Percentiles rank a stretch among this genome's conserved stretches.
phyloP scores from a whole-genome alignment of 37 sponge, comb jelly and placozoan genomes.

The Halichondria panicea region DNA sequence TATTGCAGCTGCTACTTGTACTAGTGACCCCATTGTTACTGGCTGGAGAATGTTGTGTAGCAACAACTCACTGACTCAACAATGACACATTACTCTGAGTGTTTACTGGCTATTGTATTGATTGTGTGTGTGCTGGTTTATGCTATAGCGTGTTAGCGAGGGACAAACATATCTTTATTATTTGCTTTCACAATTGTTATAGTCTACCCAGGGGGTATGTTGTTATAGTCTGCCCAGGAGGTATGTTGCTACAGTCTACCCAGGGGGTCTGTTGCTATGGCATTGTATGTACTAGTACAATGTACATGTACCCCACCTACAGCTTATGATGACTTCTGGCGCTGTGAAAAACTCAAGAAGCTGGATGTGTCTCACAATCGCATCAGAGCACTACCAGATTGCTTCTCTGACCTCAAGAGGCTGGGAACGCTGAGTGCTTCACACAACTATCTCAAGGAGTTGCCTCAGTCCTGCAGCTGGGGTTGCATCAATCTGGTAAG shows the following conservation, averaged over 20 bases:
- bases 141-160: no score
- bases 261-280: neutral
- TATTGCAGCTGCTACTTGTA: no score
- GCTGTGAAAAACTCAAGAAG: constrained; percentile 69
- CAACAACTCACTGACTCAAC: no score
- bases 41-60: no score
- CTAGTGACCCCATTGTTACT: no score
- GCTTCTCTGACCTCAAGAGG: constrained; percentile 55
- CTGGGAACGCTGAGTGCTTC: constrained; percentile 53
- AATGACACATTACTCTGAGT: no score
- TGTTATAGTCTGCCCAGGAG: neutral
- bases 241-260: neutral
- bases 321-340: constrained; percentile 42
- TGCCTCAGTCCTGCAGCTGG: constrained; percentile 74
- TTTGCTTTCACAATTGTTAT: no score
- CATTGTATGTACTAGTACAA: neutral
- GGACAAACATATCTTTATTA: no score
- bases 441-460: constrained; percentile 71
- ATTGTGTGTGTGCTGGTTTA: no score
- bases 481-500: constrained; percentile 79
- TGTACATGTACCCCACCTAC: neutral
- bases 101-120: no score
- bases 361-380: constrained; percentile 79
- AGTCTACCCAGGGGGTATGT: neutral
- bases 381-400: constrained; percentile 70